phyloP scores from a whole-genome alignment of 2,888 invertebrate species.

The Hypselothyrea guttata region DNA sequence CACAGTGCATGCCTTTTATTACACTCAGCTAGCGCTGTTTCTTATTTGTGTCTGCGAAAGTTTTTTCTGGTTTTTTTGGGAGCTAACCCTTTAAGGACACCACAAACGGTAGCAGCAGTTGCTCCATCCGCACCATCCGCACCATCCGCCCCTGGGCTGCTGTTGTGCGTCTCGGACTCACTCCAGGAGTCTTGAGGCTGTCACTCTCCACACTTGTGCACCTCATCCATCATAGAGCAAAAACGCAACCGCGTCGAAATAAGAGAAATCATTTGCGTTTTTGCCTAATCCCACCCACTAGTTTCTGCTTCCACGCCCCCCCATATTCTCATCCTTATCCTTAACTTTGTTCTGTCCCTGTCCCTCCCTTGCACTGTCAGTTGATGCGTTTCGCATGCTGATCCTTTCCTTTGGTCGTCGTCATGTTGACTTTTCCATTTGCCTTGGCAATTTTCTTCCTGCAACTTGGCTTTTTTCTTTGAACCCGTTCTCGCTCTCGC shows the following conservation, averaged over 20 bases:
- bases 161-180: neutral
- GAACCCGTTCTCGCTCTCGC: conserved; percentile 36
- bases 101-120: conserved; percentile 7
- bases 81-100: conserved; percentile 26
- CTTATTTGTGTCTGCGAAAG: conserved; percentile 8
- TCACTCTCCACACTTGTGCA: neutral
- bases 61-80: neutral
- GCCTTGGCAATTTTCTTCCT: conserved; percentile 68
- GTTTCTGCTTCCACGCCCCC: conserved; percentile 34
- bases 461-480: conserved; percentile 51
- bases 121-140: too few relatives aligned
- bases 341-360: too few relatives aligned
- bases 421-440: conserved; percentile 74
- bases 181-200: neutral
- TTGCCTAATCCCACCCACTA: conserved; percentile 39
- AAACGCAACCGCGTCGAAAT: conserved; percentile 56
- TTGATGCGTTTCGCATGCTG: conserved; percentile 39
- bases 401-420: conserved; percentile 34
- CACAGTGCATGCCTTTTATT: neutral
- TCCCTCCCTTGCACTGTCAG: neutral
- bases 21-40: neutral
- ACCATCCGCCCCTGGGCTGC: neutral
- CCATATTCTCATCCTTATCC: neutral
- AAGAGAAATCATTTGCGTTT: conserved; percentile 74
- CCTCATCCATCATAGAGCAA: conserved; percentile 33